Evolutionary conservation across 2,888 invertebrate species (phyloP), one percentile per base, ranked within the genome.

Genomic region (Aquatica leii): DNA sequence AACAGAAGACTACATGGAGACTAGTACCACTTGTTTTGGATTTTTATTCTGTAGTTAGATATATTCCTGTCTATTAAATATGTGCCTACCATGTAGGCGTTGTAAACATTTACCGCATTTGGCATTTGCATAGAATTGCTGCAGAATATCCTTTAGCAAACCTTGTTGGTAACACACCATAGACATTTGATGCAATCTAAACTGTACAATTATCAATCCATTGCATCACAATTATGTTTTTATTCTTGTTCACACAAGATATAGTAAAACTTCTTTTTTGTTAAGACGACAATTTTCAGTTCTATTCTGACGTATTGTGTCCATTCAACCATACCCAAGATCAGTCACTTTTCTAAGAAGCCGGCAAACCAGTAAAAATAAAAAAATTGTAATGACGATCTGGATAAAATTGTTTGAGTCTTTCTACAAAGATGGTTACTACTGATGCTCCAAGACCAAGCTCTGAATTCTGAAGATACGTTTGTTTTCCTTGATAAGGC

Each of bases 351-450:
- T 24, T 24, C 6, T 24, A 24, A 24, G 24, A 24, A 24, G 6
- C n/a, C 2, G 24, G 24, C 24, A 37, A 37, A 4, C 37, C 37
- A 37, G 37, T 37, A 12, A 37, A 37, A 37, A 37, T 37, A 37
- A 9, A 37, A 37, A 37, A 37, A 37, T 37, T 37, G 37, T 37
- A 37, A 11, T 37, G 37, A 37, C 37, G 37, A 37, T 37, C 37
- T 37, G 37, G 37, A 11, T 24, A 24, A 24, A 24, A 24, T 24
- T 24, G 4, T 24, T 24, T 24, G 24, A 24, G 6, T 24, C 24
- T 24, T 2, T 6, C 24, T 24, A 6, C 24, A 24, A 24, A 24
- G 24, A 6, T 24, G 24, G 24, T 24, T 24, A 24, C 24, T 24
- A 24, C 24, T 24, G 24, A 24, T 24, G 24, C 24, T 24, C 4